phyloP scores from a whole-genome alignment of 1,140 invertebrate genomes.

The Tetramorium alpestre region DNA sequence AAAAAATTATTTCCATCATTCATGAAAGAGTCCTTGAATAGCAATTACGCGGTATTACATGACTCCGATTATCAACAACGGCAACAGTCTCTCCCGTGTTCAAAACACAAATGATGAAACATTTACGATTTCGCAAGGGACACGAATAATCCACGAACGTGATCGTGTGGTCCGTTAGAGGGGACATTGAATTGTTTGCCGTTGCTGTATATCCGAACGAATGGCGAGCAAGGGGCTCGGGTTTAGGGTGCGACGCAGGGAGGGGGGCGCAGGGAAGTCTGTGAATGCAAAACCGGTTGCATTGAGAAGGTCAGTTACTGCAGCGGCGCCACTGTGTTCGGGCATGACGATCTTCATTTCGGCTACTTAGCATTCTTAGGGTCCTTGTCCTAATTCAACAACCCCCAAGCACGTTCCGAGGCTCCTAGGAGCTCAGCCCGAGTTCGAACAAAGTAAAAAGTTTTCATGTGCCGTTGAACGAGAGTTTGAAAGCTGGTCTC shows the following conservation, averaged over 20 bases:
- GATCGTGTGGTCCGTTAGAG: constrained; percentile 4
- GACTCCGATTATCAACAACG: neutral
- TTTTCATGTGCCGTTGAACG: neutral
- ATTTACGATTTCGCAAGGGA: constrained; percentile 29
- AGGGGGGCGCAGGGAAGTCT: neutral
- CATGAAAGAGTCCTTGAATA: neutral
- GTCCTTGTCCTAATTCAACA: neutral
- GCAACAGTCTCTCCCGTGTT: neutral
- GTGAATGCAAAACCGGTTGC: constrained; percentile 63
- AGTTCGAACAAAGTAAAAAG: neutral
- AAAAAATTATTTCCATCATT: neutral
- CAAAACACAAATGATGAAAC: neutral
- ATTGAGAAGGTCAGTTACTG: constrained; percentile 74
- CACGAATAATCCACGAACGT: neutral
- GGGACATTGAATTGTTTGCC: neutral
- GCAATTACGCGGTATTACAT: neutral
- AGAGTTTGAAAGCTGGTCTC: neutral
- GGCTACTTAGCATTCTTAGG: neutral
- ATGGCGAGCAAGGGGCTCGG: constrained; percentile 42
- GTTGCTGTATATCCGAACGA: constrained; percentile 17
- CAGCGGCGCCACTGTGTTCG: constrained; percentile 9
- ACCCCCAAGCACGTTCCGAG: neutral
- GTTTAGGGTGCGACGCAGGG: neutral
- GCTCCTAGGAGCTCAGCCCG: neutral
- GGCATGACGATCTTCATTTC: neutral